Evolutionary conservation across 2,113 vertebrate genomes (phyloP).

Genomic region (Thunnus maccoyii): DNA sequence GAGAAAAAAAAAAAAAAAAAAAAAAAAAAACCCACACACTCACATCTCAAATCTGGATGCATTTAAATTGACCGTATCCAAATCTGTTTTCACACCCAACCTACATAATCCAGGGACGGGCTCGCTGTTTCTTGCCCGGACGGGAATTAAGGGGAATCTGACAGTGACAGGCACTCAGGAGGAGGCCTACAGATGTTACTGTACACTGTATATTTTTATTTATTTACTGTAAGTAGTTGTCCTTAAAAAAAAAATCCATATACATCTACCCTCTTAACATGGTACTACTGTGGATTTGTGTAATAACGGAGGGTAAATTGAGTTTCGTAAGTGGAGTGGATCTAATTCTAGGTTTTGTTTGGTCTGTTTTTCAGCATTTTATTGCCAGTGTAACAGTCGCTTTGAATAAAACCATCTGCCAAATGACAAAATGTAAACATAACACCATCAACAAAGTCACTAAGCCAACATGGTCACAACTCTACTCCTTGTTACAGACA

Average conservation of each 20-base stretch:
- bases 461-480: too few relatives aligned
- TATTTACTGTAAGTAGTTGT: too few relatives aligned
- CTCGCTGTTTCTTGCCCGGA: constrained; percentile 18
- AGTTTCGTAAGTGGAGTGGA: too few relatives aligned
- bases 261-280: constrained; percentile 5
- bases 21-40: background rate
- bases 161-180: constrained; percentile 11
- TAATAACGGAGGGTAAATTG: background rate
- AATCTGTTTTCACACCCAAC: constrained; percentile 70
- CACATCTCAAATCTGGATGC: constrained; percentile 36
- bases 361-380: too few relatives aligned
- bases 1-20: too few relatives aligned
- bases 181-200: constrained; percentile 22
- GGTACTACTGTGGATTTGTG: background rate
- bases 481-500: too few relatives aligned
- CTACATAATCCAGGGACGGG: constrained; percentile 21
- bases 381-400: too few relatives aligned
- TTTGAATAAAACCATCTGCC: too few relatives aligned
- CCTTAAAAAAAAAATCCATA: too few relatives aligned
- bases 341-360: background rate
- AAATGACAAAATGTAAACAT: too few relatives aligned
- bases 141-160: constrained; percentile 55
- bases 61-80: constrained; percentile 59
- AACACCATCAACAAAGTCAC: too few relatives aligned
- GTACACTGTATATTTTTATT: too few relatives aligned